Conservation (phyloP, 1,140 invertebrate genomes). For the Aphelenchoides avenae region DNA sequence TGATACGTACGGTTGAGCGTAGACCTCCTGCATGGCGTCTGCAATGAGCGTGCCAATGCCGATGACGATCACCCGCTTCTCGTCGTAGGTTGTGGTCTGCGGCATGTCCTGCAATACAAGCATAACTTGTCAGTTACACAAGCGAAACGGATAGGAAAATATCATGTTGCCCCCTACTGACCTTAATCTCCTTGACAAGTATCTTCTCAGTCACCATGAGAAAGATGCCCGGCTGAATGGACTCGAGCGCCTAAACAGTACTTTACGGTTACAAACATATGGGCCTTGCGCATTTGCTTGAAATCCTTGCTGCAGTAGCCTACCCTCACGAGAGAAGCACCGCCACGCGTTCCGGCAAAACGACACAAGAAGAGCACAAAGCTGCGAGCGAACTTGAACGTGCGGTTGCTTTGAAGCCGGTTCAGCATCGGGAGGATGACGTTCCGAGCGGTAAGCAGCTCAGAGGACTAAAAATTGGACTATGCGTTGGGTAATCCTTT, state of each 20-base stretch:
- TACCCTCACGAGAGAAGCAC: conserved; percentile 2
- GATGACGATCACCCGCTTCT: conserved; percentile 30
- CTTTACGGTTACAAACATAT: background rate
- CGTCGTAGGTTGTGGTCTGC: conserved; percentile 32
- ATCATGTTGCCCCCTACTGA: background rate
- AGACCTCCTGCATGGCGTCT: conserved; percentile 6
- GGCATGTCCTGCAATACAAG: conserved; percentile 17
- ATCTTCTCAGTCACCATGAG: conserved; percentile 39
- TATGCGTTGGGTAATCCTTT: conserved; percentile 8
- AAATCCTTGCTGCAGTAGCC: background rate
- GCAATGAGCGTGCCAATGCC: conserved; percentile 17
- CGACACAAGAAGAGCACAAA: conserved; percentile 33
- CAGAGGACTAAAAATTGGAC: conserved; percentile 28
- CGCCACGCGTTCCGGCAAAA: conserved; percentile 32
- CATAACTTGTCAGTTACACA: background rate
- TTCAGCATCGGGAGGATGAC: conserved; percentile 39
- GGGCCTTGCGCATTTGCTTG: background rate
- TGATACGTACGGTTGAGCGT: background rate
- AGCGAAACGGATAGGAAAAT: background rate
- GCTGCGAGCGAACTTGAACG: conserved; percentile 22
- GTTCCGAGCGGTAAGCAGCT: conserved; percentile 16
- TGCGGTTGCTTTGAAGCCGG: conserved; percentile 31
- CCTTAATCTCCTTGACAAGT: conserved; percentile 27
- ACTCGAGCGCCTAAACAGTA: conserved; percentile 28
- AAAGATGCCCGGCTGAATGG: conserved; percentile 34